These are phyloP conservation scores for Phylloscopus trochiloides DNA, from an alignment of 2,113 vertebrate genomes.

Conservation along the genomic window DNA sequence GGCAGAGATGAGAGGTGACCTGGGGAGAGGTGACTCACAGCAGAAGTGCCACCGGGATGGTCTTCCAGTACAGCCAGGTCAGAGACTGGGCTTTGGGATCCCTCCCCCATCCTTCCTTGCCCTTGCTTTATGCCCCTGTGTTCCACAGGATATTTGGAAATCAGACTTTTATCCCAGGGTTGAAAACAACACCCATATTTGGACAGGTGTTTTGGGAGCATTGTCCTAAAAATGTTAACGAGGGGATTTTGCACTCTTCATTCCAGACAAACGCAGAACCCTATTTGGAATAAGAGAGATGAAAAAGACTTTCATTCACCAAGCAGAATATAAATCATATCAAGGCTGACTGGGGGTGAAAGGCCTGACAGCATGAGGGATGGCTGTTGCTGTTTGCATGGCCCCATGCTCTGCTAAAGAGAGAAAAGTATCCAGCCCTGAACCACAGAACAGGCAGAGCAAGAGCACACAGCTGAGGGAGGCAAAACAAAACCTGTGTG, in stretches of 20 bases:
- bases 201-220: accelerated
- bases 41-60: not conserved
- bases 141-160: not conserved
- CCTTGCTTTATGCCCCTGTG: not conserved
- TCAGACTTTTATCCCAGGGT: not conserved
- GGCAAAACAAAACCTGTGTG: not conserved
- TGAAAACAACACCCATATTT: not conserved
- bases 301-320: not conserved
- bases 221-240: not conserved
- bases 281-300: not conserved
- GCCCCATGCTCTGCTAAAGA: not conserved
- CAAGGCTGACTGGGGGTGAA: not conserved
- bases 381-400: not conserved
- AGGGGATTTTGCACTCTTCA: not conserved
- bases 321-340: not conserved
- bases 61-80: not conserved
- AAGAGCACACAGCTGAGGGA: not conserved
- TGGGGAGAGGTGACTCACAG: accelerated
- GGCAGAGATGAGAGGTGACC: not conserved
- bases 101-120: no score
- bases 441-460: not conserved
- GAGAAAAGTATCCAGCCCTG: not conserved
- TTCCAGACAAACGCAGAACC: not conserved
- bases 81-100: not conserved
- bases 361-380: not conserved